These are phyloP conservation scores for Paedocypris micromegethes DNA, from an alignment of 2,797 vertebrate species.

Conservation along the genomic window DNA sequence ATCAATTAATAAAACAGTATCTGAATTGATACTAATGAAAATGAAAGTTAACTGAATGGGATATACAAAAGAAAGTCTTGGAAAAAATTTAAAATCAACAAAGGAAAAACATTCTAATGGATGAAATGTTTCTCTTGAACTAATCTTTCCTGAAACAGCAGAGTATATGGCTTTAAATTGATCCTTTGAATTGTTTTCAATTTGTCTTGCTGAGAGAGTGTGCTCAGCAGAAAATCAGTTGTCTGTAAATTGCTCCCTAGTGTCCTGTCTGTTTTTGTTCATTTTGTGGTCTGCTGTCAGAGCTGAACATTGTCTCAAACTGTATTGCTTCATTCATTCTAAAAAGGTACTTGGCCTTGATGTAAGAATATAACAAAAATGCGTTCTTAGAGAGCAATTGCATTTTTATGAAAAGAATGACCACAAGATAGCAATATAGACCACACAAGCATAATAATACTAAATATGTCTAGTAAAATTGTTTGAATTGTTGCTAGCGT, in stretches of 20 bases:
- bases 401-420: neutral
- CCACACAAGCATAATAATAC: too few species aligned
- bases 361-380: neutral
- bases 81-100: neutral
- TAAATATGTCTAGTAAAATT: too few species aligned
- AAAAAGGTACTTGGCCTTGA: conserved; percentile 16
- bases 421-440: too few species aligned
- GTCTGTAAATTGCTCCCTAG: conserved; percentile 6
- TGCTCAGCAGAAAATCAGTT: neutral
- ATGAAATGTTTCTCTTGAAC: neutral
- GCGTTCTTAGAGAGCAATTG: neutral
- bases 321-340: neutral
- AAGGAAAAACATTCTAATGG: neutral
- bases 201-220: neutral
- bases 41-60: conserved; percentile 9
- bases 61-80: neutral
- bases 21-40: conserved; percentile 38
- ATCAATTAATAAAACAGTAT: conserved; percentile 18
- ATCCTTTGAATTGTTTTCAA: neutral
- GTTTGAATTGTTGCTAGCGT: neutral
- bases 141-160: neutral
- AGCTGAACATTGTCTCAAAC: conserved; percentile 11
- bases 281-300: conserved; percentile 24
- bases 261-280: conserved; percentile 4
- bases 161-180: neutral